Conservation (phyloP, 2,113 vertebrate genomes). For the Solea solea region DNA sequence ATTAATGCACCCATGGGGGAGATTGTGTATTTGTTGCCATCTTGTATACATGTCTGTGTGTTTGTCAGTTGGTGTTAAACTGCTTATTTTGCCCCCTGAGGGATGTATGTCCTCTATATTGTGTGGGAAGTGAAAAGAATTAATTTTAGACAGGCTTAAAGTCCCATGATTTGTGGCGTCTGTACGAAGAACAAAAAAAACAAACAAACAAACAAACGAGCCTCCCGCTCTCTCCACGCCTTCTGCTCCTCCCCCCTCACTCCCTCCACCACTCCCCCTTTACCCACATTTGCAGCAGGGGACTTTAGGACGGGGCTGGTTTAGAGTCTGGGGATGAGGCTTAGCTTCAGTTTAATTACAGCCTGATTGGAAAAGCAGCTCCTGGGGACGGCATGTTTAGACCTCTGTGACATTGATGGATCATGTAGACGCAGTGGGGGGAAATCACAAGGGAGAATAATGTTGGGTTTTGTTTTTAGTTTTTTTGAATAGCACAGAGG, state of each 20-base stretch:
- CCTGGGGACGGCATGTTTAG: slow-evolving; percentile 65
- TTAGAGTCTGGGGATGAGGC: slow-evolving; percentile 68
- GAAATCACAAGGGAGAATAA: slow-evolving; percentile 17
- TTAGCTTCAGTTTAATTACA: slow-evolving; percentile 75
- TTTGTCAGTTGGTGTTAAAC: slow-evolving; percentile 53
- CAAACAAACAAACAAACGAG: slow-evolving; percentile 22
- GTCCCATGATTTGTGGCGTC: slow-evolving; percentile 45
- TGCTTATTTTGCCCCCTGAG: slow-evolving; percentile 60
- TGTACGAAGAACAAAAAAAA: slow-evolving; percentile 35
- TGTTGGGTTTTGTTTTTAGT: neutral
- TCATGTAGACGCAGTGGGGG: slow-evolving; percentile 53
- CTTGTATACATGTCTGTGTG: slow-evolving; percentile 53
- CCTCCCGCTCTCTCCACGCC: slow-evolving; percentile 35
- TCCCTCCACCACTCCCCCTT: neutral
- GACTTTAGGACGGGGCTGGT: slow-evolving; percentile 53
- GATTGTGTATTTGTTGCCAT: slow-evolving; percentile 59
- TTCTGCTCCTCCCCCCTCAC: slow-evolving; percentile 21
- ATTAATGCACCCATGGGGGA: slow-evolving; percentile 58
- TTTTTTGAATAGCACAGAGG: slow-evolving; percentile 19
- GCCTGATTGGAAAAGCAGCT: slow-evolving; percentile 76
- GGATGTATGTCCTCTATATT: slow-evolving; percentile 49
- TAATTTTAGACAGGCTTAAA: slow-evolving; percentile 66
- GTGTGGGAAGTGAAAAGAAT: slow-evolving; percentile 58
- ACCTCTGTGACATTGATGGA: slow-evolving; percentile 75
- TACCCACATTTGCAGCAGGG: slow-evolving; percentile 48